Base-by-base conservation (phyloP, 2,113 vertebrate genomes). In the Poecilia latipinna region DNA sequence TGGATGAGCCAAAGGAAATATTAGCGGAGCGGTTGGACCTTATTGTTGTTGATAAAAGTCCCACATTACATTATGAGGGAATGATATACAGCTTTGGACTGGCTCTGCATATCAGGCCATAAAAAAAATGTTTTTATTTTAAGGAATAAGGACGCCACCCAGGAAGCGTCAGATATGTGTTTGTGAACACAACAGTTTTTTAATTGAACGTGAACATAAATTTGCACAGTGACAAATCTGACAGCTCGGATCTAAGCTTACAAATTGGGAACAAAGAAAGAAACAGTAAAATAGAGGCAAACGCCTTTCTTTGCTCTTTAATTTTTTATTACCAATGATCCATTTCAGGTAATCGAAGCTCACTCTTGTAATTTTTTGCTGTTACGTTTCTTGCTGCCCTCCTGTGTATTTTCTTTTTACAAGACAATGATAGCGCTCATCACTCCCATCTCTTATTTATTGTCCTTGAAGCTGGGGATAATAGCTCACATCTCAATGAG, bases 361-460 rank as follows among this genome's bases (percentile, higher is more conserved):
- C 70, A 82, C 80, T 60, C 1, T 1, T 76, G 80, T 37, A 71
- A 54, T 26, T 87, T 83, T 66, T 82, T 63, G 44, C 67, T 42
- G 60, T 89, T 86, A 31, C 80, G 61, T 69, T 82, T 78, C 66
- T 69, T 37, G 48, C 51, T 62, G 82, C 69, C 81, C 86, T 71
- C 86, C 85, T 88, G 83, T 61, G 79, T 35, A 15, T 65, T 68
- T 12, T 32, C 65, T 75, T 65, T 62, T 68, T 65, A 70, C 61
- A 78, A 67, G 62, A 82, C 62, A 85, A 82, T 61, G 24, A 39
- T 72, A 71, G 70, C 81, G 66, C 82, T 91, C 67, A 74, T 74
- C n/a, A 0, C 63, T 66, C 75, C 76, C 72, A 87, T 88, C 78
- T 88, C 91, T 91, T 90, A 86, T 91, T 79, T 67, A 80, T 67